Conservation (phyloP, 2,888 invertebrate species). For the Drosophila recens region DNA sequence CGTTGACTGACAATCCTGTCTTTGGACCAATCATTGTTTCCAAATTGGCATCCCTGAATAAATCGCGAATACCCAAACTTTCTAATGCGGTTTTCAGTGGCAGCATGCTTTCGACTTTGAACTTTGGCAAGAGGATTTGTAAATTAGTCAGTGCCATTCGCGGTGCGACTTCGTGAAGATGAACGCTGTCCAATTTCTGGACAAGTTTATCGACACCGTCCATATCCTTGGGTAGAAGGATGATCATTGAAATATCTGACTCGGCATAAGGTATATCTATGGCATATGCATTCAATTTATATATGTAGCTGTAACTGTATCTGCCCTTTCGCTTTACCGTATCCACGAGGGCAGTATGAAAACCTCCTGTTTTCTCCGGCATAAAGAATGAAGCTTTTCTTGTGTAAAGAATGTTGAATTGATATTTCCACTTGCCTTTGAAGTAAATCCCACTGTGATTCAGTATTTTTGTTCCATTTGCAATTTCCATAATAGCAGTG, state of each 20-base stretch:
- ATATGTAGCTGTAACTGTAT: not conserved
- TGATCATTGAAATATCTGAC: not conserved
- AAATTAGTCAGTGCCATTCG: not conserved
- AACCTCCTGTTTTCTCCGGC: not conserved
- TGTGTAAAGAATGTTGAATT: not conserved
- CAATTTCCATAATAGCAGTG: not conserved
- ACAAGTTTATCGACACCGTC: not conserved
- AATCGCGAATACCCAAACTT: conserved; percentile 5
- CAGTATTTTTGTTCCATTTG: not conserved
- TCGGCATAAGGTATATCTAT: conserved; percentile 6
- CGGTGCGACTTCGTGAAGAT: not conserved
- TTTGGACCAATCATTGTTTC: not conserved
- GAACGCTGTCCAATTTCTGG: not conserved
- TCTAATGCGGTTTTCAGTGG: not conserved
- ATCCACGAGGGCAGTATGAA: not conserved
- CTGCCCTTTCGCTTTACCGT: not conserved
- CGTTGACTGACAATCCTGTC: not conserved
- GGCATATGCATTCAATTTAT: conserved; percentile 10
- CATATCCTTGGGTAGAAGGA: conserved; percentile 9
- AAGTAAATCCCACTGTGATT: conserved; percentile 7
- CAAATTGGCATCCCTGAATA: conserved; percentile 12
- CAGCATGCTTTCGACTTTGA: not conserved
- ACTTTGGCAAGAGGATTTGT: conserved; percentile 8
- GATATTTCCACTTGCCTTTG: conserved; percentile 1
- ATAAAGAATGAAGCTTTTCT: not conserved